phyloP scores from a whole-genome alignment of 2,113 vertebrate genomes.

The Clupea harengus region DNA sequence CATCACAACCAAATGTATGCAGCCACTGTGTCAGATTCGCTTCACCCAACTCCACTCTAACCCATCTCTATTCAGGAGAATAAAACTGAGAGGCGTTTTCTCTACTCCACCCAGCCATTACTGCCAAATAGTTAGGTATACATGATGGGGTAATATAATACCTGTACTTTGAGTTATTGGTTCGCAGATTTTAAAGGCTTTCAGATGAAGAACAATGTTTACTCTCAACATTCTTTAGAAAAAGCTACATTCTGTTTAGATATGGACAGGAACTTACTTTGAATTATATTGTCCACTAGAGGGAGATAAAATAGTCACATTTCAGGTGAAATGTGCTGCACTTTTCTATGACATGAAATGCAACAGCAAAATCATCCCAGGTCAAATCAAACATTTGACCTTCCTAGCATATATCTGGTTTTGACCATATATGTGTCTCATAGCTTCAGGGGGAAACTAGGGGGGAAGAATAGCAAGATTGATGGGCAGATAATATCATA shows the following conservation, averaged over 20 bases:
- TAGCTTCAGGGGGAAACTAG: neutral
- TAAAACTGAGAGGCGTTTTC: neutral
- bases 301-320: neutral
- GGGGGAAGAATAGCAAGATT: too few species aligned
- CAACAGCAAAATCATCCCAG: neutral
- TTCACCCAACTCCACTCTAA: neutral
- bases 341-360: neutral
- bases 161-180: neutral
- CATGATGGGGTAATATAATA: neutral
- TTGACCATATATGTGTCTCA: too few species aligned
- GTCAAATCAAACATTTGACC: neutral
- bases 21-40: neutral
- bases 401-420: too few species aligned
- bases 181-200: neutral
- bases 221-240: neutral
- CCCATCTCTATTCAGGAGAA: conserved; percentile 17
- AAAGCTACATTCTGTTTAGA: neutral
- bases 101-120: neutral
- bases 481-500: too few species aligned
- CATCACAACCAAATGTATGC: neutral
- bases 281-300: neutral
- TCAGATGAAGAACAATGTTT: neutral
- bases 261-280: neutral
- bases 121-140: neutral
- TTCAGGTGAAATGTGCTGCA: neutral